These are phyloP conservation scores for Hapalemur alaotrensis DNA, from an alignment of 2,797 vertebrate species.

Conservation along the genomic window DNA sequence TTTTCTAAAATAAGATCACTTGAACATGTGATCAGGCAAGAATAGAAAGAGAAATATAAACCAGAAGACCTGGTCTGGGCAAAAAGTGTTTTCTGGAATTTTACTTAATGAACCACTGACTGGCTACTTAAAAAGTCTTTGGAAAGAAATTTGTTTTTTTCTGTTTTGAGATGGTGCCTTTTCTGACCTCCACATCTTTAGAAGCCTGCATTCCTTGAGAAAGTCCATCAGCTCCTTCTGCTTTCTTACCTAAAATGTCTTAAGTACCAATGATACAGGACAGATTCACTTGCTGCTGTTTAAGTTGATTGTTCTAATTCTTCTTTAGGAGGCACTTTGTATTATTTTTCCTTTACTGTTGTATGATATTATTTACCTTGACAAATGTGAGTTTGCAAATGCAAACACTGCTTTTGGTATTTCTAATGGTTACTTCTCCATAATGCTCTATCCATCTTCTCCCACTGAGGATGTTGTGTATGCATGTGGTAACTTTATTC, in stretches of 20 bases:
- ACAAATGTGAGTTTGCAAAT: constrained; percentile 99
- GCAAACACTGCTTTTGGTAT: constrained; percentile 94
- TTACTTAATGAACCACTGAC: constrained; percentile 7
- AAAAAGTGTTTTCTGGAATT: constrained; percentile 26
- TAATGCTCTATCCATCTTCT: constrained; percentile 99
- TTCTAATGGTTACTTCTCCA: constrained; percentile 97
- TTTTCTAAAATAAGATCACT: constrained; percentile 38
- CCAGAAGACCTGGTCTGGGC: background rate
- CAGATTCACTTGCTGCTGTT: background rate
- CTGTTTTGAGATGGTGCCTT: background rate
- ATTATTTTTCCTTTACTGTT: background rate
- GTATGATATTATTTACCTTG: constrained; percentile 87
- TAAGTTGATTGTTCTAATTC: constrained; percentile 4
- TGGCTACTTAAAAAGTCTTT: constrained; percentile 41
- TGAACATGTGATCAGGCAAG: constrained; percentile 32
- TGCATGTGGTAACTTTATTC: constrained; percentile 99
- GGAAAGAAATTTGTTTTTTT: background rate
- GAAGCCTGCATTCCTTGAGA: background rate
- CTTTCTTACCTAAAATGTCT: background rate
- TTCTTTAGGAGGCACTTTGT: background rate
- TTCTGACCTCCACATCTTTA: background rate
- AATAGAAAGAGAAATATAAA: constrained; percentile 33
- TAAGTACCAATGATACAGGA: background rate
- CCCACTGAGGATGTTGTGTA: constrained; percentile 99
- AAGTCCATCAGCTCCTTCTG: background rate